Evolutionary conservation across 1,140 invertebrate species (phyloP), one percentile per base, ranked within the genome.

Genomic region (Drosophila sproati): DNA sequence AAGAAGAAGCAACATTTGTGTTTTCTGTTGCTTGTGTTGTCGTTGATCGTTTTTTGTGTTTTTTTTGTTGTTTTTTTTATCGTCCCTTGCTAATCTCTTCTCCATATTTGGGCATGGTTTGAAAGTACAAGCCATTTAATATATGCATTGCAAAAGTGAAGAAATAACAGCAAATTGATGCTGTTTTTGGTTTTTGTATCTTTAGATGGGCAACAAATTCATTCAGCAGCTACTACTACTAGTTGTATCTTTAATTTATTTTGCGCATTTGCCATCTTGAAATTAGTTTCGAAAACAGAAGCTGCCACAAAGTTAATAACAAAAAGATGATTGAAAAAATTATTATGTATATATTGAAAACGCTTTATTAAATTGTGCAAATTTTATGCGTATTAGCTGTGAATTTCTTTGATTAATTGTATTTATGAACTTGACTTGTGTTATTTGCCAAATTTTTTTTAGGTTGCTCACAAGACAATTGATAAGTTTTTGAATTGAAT

Each of bases 91-190:
- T 81, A 63, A 86, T 86, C 82, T 72, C 72, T 41, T 32, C 20
- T 54, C 82, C 82, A 48, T 78, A 81, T 75, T 86, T 86, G 82
- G 82, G 68, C 82, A 86, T 78, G 78, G 64, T 64, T 74, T 77
- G 68, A 63, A 70, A 68, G 62, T 67, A 67, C 57, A 77, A 70
- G 34, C 60, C 50, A 75, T 41, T 78, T 78, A 85, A 85, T 85
- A 78, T 78, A 85, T 83, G 51, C 80, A 80, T 82, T 82, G 66
- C 80, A 82, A 82, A 75, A 82, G 55, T 41, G 39, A 41, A 41
- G 3, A 41, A 5, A 41, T 10, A 43, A 41, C 7, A 41, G 3
- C 10, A 43, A 41, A 71, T 50, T 45, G 52, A 55, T 47, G 43
- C 31, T 56, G 37, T 41, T 31, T 32, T 35, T 34, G 6, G 7